Percentiles rank a stretch among this genome's conserved stretches.
phyloP scores from a whole-genome alignment of 2,797 vertebrate genomes.

The Gila robusta region DNA sequence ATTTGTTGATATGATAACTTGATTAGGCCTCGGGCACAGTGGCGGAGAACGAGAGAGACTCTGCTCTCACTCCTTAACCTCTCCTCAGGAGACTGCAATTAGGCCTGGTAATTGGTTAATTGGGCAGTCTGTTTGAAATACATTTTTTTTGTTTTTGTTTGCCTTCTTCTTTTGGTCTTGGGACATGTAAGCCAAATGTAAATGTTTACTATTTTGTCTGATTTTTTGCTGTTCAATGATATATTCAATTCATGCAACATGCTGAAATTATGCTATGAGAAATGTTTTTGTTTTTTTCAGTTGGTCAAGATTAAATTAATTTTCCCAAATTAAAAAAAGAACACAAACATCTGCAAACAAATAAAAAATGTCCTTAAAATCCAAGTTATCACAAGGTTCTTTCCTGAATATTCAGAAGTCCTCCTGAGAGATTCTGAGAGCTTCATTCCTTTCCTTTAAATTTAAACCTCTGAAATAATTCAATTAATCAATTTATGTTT shows the following conservation, averaged over 20 bases:
- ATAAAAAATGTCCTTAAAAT: neutral
- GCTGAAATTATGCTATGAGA: neutral
- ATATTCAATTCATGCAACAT: neutral
- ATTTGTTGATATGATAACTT: conserved; percentile 87
- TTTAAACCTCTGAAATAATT: conserved; percentile 67
- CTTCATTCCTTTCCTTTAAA: conserved; percentile 57
- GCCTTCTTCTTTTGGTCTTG: neutral
- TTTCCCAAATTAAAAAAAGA: neutral
- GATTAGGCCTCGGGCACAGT: conserved; percentile 78
- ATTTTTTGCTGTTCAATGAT: neutral
- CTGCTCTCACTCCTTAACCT: conserved; percentile 79
- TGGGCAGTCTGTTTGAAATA: conserved; percentile 58
- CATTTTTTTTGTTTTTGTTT: neutral
- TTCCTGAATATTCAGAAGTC: conserved; percentile 27
- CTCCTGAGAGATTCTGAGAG: conserved; percentile 34
- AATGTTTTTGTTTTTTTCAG: neutral
- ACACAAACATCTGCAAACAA: neutral
- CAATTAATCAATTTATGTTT: conserved; percentile 73
- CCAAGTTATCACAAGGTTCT: neutral
- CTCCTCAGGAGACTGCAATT: conserved; percentile 79
- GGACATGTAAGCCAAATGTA: neutral
- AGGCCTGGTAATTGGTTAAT: conserved; percentile 80
- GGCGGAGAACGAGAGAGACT: conserved; percentile 71
- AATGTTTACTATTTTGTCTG: neutral
- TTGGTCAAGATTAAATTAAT: neutral